Evolutionary conservation across 2,888 invertebrate species (phyloP), one percentile per base, ranked within the genome.

Genomic region (Homarus gammarus): DNA sequence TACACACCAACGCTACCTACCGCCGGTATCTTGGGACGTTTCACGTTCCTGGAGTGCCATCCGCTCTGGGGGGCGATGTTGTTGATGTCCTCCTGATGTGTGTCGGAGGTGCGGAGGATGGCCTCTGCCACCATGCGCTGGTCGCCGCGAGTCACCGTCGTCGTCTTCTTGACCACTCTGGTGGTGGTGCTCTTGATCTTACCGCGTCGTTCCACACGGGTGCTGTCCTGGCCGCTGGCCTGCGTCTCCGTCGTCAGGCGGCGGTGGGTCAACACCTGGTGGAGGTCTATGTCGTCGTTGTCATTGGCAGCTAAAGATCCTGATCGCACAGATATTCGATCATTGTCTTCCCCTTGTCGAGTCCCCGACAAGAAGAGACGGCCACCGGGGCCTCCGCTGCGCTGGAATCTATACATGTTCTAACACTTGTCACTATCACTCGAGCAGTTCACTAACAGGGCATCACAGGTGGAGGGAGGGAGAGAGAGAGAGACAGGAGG

Each of bases 161-260:
- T 92, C 12, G 92, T 92, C 73, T 92, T 92, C 87, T 92, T 92
- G 61, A 92, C 91, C 51, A 92, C 91, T 15, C 92, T 72, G 40
- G 91, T 92, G 10, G 91, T 92, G 49, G 91, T 87, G 64, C 91
- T 91, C 86, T 92, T 92, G 51, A 92, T 87, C 78, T 87, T 90
- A 38, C 92, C 92, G 10, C 86, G 84, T 31, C 91, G 87, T 51
- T 92, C 92, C 31, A 91, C 90, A n/a, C 92, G 82, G 64, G 91
- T 90, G 75, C 90, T 87, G 77, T 92, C 91, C 81, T 89, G 89
- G 6, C 91, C 89, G 61, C 87, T 91, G 31, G 91, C 89, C 82
- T 91, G 89, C n/a, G 91, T 89, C 84, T 92, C 92, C n/a, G 92
- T 91, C 51, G 92, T 91, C 36, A 92, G 90, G 40, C 92, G 90